phyloP scores from a whole-genome alignment of 2,888 invertebrate genomes.

The Conus canariensis region DNA sequence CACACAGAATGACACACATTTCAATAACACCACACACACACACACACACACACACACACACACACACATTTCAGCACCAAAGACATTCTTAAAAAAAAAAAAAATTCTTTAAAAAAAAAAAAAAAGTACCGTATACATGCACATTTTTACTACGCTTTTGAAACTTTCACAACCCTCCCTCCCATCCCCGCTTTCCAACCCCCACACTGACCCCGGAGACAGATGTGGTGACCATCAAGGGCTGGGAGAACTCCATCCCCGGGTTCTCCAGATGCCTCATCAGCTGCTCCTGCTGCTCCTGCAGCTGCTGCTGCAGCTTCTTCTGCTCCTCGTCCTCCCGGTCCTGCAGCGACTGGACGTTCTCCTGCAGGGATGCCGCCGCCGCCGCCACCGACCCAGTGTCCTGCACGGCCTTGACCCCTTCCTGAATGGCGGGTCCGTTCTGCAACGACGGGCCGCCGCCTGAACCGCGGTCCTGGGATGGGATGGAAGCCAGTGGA shows the following conservation, averaged over 20 bases:
- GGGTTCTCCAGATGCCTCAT: constrained; percentile 29
- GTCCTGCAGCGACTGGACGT: neutral
- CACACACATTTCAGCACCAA: neutral
- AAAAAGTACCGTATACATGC: no score
- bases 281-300: constrained; percentile 43
- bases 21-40: neutral
- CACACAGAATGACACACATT: neutral
- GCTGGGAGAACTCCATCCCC: neutral
- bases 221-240: neutral
- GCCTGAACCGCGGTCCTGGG: no score
- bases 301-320: constrained; percentile 35
- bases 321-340: constrained; percentile 39
- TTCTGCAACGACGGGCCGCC: no score
- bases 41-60: neutral
- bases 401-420: neutral
- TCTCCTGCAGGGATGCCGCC: neutral
- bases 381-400: neutral
- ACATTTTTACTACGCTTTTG: no score
- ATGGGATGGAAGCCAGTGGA: neutral
- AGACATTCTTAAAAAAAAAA: no score
- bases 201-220: neutral
- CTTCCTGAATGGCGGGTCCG: no score
- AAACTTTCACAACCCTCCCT: no score
- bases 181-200: neutral
- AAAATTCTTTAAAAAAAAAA: no score